Conservation (phyloP, 2,113 vertebrate species). For the Ornithorhynchus anatinus region DNA sequence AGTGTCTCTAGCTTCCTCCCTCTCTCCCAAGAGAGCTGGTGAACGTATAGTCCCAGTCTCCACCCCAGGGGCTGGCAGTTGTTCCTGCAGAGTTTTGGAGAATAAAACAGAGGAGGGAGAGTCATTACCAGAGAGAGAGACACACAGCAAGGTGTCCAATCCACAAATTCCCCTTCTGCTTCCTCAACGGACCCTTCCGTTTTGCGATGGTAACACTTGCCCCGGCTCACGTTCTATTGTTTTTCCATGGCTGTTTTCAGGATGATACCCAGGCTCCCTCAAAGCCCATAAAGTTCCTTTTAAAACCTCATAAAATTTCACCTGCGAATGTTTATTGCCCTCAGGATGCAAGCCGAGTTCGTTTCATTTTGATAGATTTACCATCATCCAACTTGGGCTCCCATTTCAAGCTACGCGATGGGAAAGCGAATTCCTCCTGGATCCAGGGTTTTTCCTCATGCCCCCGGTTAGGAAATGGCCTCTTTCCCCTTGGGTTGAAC, state of each 20-base stretch:
- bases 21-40: too few relatives aligned
- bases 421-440: constrained; percentile 41
- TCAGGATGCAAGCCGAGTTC: constrained; percentile 72
- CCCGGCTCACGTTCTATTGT: constrained; percentile 68
- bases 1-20: too few relatives aligned
- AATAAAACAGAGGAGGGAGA: too few relatives aligned
- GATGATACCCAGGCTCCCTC: constrained; percentile 69
- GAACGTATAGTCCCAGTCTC: too few relatives aligned
- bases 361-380: constrained; percentile 68
- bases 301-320: constrained; percentile 76
- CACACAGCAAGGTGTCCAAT: not conserved
- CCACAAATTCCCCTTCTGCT: not conserved
- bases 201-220: constrained; percentile 49
- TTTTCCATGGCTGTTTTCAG: constrained; percentile 72
- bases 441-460: constrained; percentile 23
- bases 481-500: not conserved
- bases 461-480: constrained; percentile 1
- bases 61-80: too few relatives aligned
- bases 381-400: constrained; percentile 52
- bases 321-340: constrained; percentile 73
- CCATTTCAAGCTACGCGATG: constrained; percentile 39
- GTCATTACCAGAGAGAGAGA: not conserved
- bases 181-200: not conserved
- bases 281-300: constrained; percentile 73
- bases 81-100: too few relatives aligned